phyloP scores from a whole-genome alignment of 2,113 vertebrate genomes.

The Leiothrix lutea region DNA sequence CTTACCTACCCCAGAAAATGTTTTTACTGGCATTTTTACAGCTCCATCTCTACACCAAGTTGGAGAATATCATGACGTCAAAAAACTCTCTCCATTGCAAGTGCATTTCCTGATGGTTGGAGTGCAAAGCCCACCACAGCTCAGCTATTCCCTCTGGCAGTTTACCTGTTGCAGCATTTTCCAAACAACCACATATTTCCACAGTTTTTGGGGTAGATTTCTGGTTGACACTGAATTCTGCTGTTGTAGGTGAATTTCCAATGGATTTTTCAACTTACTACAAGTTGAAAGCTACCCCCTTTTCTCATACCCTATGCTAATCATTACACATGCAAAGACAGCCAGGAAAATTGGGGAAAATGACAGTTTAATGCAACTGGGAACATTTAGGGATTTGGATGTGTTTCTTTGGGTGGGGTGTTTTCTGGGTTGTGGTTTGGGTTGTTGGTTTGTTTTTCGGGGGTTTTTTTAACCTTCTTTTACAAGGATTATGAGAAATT shows the following conservation, averaged over 20 bases:
- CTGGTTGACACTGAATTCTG: not conserved
- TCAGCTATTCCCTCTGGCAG: not conserved
- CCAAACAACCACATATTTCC: not conserved
- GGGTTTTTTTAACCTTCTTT: not conserved
- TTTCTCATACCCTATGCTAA: not conserved
- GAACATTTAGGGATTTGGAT: not conserved
- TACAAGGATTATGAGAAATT: not conserved
- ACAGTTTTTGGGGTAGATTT: not conserved
- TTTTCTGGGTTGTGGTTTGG: not conserved
- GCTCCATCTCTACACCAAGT: not conserved
- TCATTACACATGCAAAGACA: not conserved
- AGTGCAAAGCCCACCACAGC: not conserved
- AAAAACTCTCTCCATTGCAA: not conserved
- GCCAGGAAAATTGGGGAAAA: not conserved
- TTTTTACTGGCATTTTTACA: not conserved
- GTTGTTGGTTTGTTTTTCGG: too few relatives aligned
- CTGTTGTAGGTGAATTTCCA: not conserved
- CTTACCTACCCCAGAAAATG: not conserved
- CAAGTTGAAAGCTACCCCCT: not conserved
- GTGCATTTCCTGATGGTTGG: not conserved
- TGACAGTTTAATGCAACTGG: not conserved
- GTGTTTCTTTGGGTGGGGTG: not conserved
- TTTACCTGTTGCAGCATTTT: not conserved
- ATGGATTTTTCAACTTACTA: not conserved
- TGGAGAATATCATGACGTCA: not conserved